Base-by-base conservation (phyloP, 2,888 invertebrate species). In the Eilema depressum region DNA sequence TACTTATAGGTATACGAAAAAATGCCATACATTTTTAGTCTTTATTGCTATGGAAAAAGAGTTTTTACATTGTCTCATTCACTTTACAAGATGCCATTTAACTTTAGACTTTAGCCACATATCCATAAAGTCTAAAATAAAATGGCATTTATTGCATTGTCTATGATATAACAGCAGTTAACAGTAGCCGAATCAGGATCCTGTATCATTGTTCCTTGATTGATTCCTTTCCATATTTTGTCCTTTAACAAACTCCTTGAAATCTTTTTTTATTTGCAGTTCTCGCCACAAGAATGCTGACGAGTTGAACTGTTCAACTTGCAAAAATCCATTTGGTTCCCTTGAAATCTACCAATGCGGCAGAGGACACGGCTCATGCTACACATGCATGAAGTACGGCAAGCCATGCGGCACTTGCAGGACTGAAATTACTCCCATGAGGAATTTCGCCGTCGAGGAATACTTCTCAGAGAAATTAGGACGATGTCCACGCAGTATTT, bases 391-490 rank as follows among this genome's bases (percentile, higher is more conserved):
- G 63, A 3, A 41, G 10, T 59, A 57, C 0, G 30, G 63, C 2
- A 69, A 68, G 0, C 12, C 30, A 0, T 92, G 92, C 53, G 88
- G 88, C 0, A 53, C 75, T 2, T 93, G 93, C 69, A 53, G 76
- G 0, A 69, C 47, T 1, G 66, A 28, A 0, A 83, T 92, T 41
- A 88, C 88, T 0, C 75, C 85, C 20, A 82, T 78, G 60, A 88
- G 93, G 68, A 93, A 92, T 70, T 86, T 81, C n/a, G 77, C 83
- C 0, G 53, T 93, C 8, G 93, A 94, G 73, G 80, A 73, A 4
- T 83, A 75, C 63, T 62, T 91, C 7, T 56, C 73, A 25, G 82
- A 91, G 88, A 77, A 70, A 25, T 85, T 79, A 73, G 76, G 78
- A 0, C 76, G 80, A 0, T 93, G 92, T 66, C 82, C 83, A 0